Conservation (phyloP, 2,888 invertebrate genomes). For the Adelphocoris suturalis region DNA sequence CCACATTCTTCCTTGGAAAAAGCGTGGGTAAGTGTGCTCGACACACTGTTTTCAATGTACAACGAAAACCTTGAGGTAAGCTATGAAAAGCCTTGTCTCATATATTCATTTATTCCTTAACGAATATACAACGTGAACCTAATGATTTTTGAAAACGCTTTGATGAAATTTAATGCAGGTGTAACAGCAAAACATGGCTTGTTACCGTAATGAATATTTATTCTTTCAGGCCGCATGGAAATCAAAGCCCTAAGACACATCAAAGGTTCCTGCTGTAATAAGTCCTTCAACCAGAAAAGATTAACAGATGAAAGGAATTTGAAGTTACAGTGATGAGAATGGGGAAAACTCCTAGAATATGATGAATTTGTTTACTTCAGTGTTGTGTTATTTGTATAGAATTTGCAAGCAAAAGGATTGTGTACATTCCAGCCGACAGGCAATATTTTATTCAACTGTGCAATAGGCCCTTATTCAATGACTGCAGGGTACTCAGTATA, state of each 20-base stretch:
- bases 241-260: background rate
- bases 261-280: background rate
- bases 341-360: background rate
- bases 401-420: background rate
- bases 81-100: no score
- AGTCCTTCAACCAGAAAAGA: background rate
- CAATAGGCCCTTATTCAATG: background rate
- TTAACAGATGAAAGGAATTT: background rate
- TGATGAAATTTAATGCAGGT: no score
- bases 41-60: background rate
- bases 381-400: conserved; percentile 4
- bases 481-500: background rate
- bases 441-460: background rate
- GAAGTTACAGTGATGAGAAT: background rate
- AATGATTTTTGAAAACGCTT: no score
- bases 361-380: background rate
- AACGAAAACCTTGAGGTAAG: conserved; percentile 36
- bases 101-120: no score
- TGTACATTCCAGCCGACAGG: background rate
- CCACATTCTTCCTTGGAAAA: background rate
- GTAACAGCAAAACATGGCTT: no score
- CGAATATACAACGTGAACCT: no score
- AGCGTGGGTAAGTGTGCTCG: conserved; percentile 40
- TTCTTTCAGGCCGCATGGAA: background rate
- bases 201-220: background rate